phyloP scores from a whole-genome alignment of 2,113 vertebrate genomes.

The Myrmecophaga tridactyla region DNA sequence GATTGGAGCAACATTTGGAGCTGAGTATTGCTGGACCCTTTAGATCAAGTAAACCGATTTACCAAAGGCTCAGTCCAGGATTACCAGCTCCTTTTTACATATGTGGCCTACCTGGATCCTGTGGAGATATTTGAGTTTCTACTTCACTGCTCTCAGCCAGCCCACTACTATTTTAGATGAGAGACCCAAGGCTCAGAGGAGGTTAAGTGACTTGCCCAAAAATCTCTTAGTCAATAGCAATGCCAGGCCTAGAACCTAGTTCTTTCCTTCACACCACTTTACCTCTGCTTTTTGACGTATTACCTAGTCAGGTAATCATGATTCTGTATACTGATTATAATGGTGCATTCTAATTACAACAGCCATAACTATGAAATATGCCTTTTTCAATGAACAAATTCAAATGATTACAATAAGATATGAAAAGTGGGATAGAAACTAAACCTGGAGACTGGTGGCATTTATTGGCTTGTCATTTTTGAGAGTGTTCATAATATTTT shows the following conservation, averaged over 20 bases:
- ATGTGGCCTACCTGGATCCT: not conserved
- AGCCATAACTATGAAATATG: not conserved
- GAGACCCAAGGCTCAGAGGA: not conserved
- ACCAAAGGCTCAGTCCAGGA: not conserved
- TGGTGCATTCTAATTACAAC: not conserved
- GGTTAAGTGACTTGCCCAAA: not conserved
- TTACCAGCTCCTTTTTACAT: not conserved
- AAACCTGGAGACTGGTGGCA: not conserved
- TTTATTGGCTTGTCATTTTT: not conserved
- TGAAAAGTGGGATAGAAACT: not conserved
- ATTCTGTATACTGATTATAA: not conserved
- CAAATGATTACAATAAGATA: not conserved
- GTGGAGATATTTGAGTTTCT: not conserved
- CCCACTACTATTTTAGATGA: not conserved
- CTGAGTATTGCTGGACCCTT: not conserved
- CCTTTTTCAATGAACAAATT: not conserved
- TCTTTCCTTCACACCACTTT: not conserved
- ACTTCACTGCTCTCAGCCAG: not conserved
- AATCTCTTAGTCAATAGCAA: not conserved
- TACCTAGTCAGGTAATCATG: not conserved
- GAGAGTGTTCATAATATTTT: not conserved
- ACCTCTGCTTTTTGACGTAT: not conserved
- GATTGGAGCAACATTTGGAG: not conserved
- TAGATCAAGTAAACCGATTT: not conserved
- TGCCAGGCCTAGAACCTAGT: not conserved